Percentiles rank a stretch among this genome's conserved stretches.
Conservation (phyloP, 1,140 invertebrate genomes). For the Phenacoccus solenopsis region DNA sequence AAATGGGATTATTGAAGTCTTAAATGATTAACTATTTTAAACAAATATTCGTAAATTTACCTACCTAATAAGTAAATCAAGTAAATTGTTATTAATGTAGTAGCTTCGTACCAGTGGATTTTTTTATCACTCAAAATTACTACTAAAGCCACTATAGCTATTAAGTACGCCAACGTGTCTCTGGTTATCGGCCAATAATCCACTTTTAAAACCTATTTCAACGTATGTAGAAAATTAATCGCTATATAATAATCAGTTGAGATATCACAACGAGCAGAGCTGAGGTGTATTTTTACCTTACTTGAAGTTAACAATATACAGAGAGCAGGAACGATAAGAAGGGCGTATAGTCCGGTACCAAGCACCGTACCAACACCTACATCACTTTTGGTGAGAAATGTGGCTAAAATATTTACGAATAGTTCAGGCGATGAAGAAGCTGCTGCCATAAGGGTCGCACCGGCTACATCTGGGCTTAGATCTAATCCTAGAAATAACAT, state of each 20-base stretch:
- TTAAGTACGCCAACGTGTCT: constrained; percentile 48
- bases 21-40: too few species aligned
- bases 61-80: constrained; percentile 41
- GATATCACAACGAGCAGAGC: background rate
- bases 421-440: constrained; percentile 50
- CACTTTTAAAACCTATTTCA: constrained; percentile 43
- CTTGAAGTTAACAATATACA: constrained; percentile 40
- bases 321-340: constrained; percentile 50
- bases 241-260: too few species aligned
- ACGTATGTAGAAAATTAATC: too few species aligned
- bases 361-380: constrained; percentile 52
- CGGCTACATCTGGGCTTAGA: constrained; percentile 29
- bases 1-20: too few species aligned
- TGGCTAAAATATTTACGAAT: constrained; percentile 41
- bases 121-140: constrained; percentile 44
- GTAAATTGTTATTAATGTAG: constrained; percentile 41
- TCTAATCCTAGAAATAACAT: constrained; percentile 23
- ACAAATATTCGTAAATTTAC: too few species aligned
- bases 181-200: constrained; percentile 53
- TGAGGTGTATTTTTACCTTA: constrained; percentile 12
- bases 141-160: constrained; percentile 49
- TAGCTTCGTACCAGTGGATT: constrained; percentile 49
- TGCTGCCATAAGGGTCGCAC: constrained; percentile 50
- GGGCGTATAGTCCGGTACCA: constrained; percentile 56
- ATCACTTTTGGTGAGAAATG: constrained; percentile 46